Percentiles rank a stretch among this genome's conserved stretches.
Evolutionary conservation across 1,140 invertebrate genomes (phyloP).

Genomic region (Chrysopa pallens): DNA sequence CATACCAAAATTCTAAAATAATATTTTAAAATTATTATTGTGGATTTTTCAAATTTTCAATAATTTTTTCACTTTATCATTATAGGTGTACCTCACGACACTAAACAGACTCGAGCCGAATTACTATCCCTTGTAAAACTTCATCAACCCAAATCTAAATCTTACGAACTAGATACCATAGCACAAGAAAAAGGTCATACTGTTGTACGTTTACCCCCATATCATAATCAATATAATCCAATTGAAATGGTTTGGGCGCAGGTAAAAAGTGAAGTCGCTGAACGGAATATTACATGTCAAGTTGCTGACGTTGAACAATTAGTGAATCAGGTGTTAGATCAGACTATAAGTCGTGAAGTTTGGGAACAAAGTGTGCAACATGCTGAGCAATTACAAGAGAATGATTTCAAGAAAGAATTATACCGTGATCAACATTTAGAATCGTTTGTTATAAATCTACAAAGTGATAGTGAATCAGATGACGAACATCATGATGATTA

Average conservation of each 20-base stretch:
- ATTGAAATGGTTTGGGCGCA: slow-evolving; percentile 19
- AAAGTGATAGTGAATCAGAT: not conserved
- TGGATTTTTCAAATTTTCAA: too few relatives aligned
- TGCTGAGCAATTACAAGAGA: not conserved
- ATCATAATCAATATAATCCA: slow-evolving; percentile 20
- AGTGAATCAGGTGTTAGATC: not conserved
- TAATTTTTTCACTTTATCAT: too few relatives aligned
- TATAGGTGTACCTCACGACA: not conserved
- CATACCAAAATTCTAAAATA: too few relatives aligned
- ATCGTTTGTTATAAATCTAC: not conserved
- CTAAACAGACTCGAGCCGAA: not conserved
- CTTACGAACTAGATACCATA: slow-evolving; percentile 10
- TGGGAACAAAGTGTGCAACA: not conserved
- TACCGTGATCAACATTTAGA: not conserved
- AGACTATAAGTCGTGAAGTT: not conserved
- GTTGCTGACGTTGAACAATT: not conserved
- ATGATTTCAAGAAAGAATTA: not conserved
- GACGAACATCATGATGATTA: not conserved
- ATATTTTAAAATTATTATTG: too few relatives aligned
- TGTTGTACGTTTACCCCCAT: slow-evolving; percentile 16
- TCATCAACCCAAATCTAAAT: slow-evolving; percentile 2
- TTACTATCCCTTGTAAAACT: not conserved
- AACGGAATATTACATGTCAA: not conserved
- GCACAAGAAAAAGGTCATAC: slow-evolving; percentile 6
- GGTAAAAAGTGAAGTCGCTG: slow-evolving; percentile 11